Evolutionary conservation across 2,888 invertebrate genomes (phyloP), one percentile per base, ranked within the genome.

Genomic region (Leucania comma): DNA sequence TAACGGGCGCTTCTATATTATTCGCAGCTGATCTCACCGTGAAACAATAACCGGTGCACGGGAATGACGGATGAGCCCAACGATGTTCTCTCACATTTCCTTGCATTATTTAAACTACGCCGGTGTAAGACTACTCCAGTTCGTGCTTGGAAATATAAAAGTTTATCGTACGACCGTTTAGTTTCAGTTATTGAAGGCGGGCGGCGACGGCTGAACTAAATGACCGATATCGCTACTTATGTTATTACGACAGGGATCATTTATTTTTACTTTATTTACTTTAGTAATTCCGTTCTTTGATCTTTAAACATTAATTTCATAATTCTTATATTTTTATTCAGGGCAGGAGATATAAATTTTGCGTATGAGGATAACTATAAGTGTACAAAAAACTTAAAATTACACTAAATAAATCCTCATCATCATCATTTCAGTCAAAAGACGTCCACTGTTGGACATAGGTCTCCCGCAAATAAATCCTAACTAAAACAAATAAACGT

Each of bases 141-240:
- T 67, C 66, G 67, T 80, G 72, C 67, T 70, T 70, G 60, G 63
- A 76, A 75, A 70, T 78, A 78, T 77, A 78, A 83, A 80, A 81
- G 82, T 84, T 85, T 84, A 86, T 85, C 82, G 85, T 82, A 80
- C 77, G 78, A 77, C 74, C 83, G 85, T 88, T 90, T 88, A 88
- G 84, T 88, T 88, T 88, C 87, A 88, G 85, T 88, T 86, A 85
- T 68, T 68, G 72, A 61, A n/a, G 26, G 53, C 67, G 57, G 42
- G 46, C 53, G 70, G 77, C 67, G 80, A 65, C 75, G 84, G 86
- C 80, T 85, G 85, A 88, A 87, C 85, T 80, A 84, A 86, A 89
- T 85, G 80, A 82, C 78, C 79, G 73, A 85, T 86, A 87, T 87
- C 85, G 84, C 82, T 78, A 76, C 48, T 67, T 67, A 76, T 56